Conservation (phyloP, 2,797 vertebrate genomes). For the Uromys caudimaculatus region DNA sequence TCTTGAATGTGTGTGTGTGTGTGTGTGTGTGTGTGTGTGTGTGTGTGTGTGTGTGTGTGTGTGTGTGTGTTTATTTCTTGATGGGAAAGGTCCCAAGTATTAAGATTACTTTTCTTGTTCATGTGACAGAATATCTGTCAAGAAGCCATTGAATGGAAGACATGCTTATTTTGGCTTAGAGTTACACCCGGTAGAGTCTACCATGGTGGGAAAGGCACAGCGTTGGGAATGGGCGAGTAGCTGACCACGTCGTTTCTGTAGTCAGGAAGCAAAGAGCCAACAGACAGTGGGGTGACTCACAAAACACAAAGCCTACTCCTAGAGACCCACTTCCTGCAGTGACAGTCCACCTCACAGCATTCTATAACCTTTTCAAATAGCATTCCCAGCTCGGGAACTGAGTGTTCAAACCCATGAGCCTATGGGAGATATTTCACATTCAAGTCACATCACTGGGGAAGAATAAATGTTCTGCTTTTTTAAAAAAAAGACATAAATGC, state of each 20-base stretch:
- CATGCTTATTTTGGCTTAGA: neutral
- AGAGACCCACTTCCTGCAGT: neutral
- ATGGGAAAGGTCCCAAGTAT: neutral
- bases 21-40: too few relatives aligned
- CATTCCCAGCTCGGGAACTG: neutral
- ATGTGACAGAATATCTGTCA: neutral
- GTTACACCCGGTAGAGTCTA: neutral
- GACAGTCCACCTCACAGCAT: neutral
- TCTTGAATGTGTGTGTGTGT: neutral
- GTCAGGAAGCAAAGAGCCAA: neutral
- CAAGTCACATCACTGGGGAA: neutral
- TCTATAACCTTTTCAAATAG: neutral
- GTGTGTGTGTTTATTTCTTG: conserved; percentile 17
- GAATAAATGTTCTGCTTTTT: neutral
- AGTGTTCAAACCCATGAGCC: neutral
- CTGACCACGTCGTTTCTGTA: neutral
- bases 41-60: too few relatives aligned
- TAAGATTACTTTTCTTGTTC: neutral
- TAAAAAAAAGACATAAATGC: neutral
- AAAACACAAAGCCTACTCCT: neutral
- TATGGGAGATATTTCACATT: neutral
- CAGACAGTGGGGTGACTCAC: neutral
- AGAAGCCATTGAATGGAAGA: neutral
- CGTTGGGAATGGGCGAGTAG: too few relatives aligned
- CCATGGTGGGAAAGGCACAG: neutral